Base-by-base conservation (phyloP, 2,113 vertebrate species). In the Cyprinodon brontotheroides region DNA sequence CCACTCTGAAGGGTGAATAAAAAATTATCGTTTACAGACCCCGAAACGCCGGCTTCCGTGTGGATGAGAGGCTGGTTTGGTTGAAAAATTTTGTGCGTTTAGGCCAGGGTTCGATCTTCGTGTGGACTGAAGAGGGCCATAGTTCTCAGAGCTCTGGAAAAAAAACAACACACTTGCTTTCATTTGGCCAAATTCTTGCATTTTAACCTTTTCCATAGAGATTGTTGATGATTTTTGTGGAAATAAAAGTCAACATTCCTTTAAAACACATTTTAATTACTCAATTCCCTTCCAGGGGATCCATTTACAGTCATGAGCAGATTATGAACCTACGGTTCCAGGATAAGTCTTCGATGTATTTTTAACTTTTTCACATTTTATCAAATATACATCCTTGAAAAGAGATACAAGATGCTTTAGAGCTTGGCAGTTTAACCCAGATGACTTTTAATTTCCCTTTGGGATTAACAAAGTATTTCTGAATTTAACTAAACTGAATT, bases 121-220 rank as follows among this genome's bases (percentile, higher is more conserved):
- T n/a, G n/a, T n/a, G n/a, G n/a, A n/a, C n/a, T n/a, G n/a, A n/a
- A n/a, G n/a, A n/a, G n/a, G n/a, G n/a, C n/a, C n/a, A n/a, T n/a
- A n/a, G 72, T 66, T 62, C 68, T 73, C 73, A 78, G 62, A 71
- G 78, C 75, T 60, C 37, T 74, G 73, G 85, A 90, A 86, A 89
- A 85, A 82, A 89, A 85, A 82, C 65, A 84, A 75, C 80, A 82
- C 61, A 65, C 83, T 74, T 78, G 72, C 85, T 87, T 76, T 78
- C 68, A 70, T 90, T 77, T 82, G 77, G 72, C 78, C 37, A 74
- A 81, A 80, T 45, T 29, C 36, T 82, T 87, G 78, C 47, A 72
- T 70, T 87, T 82, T 71, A 71, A 81, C 79, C 64, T 20, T n/a
- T 81, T 87, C 75, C 87, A 81, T 13, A 47, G 74, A 77, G 75